These are phyloP conservation scores for Elegia similella DNA, from an alignment of 2,888 invertebrate genomes.

Conservation along the genomic window DNA sequence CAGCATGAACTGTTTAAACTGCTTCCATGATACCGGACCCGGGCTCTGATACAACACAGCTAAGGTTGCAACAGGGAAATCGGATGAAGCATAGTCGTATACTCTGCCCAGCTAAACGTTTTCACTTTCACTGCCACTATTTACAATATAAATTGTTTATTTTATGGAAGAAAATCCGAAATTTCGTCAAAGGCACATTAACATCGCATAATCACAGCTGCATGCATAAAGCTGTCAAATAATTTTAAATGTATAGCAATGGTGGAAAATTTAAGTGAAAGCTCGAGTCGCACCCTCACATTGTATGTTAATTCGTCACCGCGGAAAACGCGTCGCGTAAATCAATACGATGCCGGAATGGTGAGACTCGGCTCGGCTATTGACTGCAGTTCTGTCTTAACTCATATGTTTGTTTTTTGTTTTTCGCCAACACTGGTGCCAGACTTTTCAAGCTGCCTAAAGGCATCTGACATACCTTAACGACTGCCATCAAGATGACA, in stretches of 20 bases:
- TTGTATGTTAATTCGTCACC: conserved; percentile 9
- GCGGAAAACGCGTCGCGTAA: background rate
- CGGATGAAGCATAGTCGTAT: too few relatives aligned
- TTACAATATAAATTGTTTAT: background rate
- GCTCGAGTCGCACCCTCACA: background rate
- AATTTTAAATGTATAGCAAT: background rate
- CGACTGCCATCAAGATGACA: too few relatives aligned
- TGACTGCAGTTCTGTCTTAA: background rate
- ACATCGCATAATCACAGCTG: background rate
- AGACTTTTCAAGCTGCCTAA: too few relatives aligned
- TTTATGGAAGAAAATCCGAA: background rate
- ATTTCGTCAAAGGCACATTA: background rate
- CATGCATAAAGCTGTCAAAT: conserved; percentile 3
- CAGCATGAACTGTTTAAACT: too few relatives aligned
- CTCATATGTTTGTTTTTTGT: too few relatives aligned
- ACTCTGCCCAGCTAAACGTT: too few relatives aligned
- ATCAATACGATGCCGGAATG: conserved; percentile 3
- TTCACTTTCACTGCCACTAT: too few relatives aligned
- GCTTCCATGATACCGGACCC: too few relatives aligned
- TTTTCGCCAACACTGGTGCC: too few relatives aligned
- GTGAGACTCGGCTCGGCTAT: background rate
- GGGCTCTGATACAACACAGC: too few relatives aligned
- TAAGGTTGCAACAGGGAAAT: too few relatives aligned
- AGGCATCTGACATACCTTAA: too few relatives aligned
- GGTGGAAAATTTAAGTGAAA: conserved; percentile 1